These are phyloP conservation scores for Hydrozoanthus tunicans DNA, from an alignment of 64 coral and sea anemone species.

Conservation along the genomic window DNA sequence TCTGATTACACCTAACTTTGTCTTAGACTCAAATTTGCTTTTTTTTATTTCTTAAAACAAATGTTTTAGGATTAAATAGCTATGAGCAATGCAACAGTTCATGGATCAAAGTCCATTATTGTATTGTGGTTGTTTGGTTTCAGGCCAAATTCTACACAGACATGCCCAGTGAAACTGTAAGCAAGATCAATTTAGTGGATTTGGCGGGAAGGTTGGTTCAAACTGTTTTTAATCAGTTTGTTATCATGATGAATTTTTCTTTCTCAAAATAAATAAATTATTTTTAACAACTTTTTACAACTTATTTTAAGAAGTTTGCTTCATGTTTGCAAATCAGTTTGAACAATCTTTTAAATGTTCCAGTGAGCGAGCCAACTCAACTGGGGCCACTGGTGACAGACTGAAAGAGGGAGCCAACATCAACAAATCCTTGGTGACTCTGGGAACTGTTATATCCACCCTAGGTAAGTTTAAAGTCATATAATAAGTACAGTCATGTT, in stretches of 20 bases:
- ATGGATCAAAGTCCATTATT: no score
- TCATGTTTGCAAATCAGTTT: background rate
- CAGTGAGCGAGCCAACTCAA: slow-evolving; percentile 94
- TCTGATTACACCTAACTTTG: no score
- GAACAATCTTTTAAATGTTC: background rate
- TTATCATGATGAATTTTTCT: background rate
- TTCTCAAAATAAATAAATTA: no score
- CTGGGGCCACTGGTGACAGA: slow-evolving; percentile 93
- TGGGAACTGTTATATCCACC: slow-evolving; percentile 93
- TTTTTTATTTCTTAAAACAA: no score
- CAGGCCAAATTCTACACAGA: slow-evolving; percentile 98
- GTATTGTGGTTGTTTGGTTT: background rate
- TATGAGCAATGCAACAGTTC: no score
- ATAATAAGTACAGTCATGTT: no score
- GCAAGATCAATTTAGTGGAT: slow-evolving; percentile 95
- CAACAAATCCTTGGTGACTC: slow-evolving; percentile 94
- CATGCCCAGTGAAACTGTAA: slow-evolving; percentile 99
- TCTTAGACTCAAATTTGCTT: no score
- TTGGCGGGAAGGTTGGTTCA: slow-evolving; percentile 85
- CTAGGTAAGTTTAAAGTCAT: background rate
- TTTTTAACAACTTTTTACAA: no score
- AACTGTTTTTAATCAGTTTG: background rate
- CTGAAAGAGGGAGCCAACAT: slow-evolving; percentile 98
- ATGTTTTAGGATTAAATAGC: no score
- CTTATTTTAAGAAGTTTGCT: background rate